Evolutionary conservation across 2,888 invertebrate genomes (phyloP), one percentile per base, ranked within the genome.

Genomic region (Congeria kusceri): DNA sequence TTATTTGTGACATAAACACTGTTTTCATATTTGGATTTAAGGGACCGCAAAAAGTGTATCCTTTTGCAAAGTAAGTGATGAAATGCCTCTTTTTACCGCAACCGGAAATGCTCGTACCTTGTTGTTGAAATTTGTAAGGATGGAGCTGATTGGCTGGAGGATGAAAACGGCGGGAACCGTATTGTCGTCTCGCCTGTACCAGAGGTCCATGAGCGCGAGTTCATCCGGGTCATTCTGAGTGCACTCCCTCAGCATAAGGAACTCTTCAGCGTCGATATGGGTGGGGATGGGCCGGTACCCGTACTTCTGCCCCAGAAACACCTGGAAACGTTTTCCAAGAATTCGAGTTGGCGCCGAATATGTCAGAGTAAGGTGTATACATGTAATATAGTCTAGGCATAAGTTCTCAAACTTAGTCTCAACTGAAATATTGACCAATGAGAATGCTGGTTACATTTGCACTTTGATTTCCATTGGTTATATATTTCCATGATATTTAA

Each of bases 231-330:
- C 85, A 29, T 83, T 82, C 69, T 89, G 90, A 70, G 98, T 94
- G 89, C 98, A 98, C 76, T 97, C 97, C 63, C 97, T 95, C 20
- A 99, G 94, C 95, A 97, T 94, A 91, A 97, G 97, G 65, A 99
- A 95, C 92, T 99, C 92, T 5, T 97, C 97, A 32, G 98, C 98
- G 0, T 98, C 94, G 74, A 99, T 98, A 92, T 98, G 97, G 0
- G 98, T 98, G 0, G 99, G 99, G 85, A 99, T 97, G 0, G 99
- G 99, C 18, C 99, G 96, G 94, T 99, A 99, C 25, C 99, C 99
- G 94, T 99, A 99, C 94, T 99, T 99, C 94, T 99, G 99, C 0
- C 99, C 99, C 25, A 99, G 94, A 91, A 99, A 99, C 64, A 98
- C 96, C 96, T 96, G 68, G 0, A 64, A 57, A 25, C 29, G 57